A percentile compares a stretch with the other conserved stretches of the same genome.
Evolutionary conservation across 2,113 vertebrate species (phyloP).

Genomic region (Haemorhous mexicanus): DNA sequence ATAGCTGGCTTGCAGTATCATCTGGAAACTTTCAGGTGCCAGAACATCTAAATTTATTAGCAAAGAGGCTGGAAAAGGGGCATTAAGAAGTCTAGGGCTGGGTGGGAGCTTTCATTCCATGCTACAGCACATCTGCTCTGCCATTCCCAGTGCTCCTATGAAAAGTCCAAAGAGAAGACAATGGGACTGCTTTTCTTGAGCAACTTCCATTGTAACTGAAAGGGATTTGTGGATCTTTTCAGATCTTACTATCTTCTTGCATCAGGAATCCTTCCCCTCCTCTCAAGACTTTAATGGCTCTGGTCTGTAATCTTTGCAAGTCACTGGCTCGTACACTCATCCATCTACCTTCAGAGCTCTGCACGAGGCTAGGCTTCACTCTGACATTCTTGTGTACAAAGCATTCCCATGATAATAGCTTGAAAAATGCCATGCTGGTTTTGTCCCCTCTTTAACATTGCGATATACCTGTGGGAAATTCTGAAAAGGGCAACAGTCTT

Average conservation of each 20-base stretch:
- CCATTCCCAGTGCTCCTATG: not conserved
- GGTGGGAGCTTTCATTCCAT: not conserved
- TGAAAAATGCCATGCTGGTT: conserved; percentile 18
- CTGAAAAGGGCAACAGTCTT: conserved; percentile 20
- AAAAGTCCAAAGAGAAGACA: conserved; percentile 1
- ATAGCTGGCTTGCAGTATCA: not conserved
- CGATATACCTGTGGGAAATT: not conserved
- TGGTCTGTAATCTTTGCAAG: not conserved
- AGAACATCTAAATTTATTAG: not conserved
- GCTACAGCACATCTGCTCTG: not conserved
- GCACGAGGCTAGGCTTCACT: not conserved
- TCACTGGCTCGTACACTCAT: not conserved
- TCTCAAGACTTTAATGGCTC: not conserved
- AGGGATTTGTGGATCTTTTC: not conserved
- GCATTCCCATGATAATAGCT: not conserved
- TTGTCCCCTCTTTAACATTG: not conserved
- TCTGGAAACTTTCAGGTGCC: not conserved
- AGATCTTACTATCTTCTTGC: not conserved
- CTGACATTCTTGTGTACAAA: not conserved
- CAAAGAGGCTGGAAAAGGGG: not conserved
- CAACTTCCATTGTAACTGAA: not conserved
- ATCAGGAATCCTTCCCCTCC: not conserved
- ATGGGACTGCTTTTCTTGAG: conserved; percentile 13
- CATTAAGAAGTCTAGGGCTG: not conserved
- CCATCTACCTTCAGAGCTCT: not conserved